Evolutionary conservation across 1,140 invertebrate genomes (phyloP), one percentile per base, ranked within the genome.

Genomic region (Anoplolepis gracilipes): DNA sequence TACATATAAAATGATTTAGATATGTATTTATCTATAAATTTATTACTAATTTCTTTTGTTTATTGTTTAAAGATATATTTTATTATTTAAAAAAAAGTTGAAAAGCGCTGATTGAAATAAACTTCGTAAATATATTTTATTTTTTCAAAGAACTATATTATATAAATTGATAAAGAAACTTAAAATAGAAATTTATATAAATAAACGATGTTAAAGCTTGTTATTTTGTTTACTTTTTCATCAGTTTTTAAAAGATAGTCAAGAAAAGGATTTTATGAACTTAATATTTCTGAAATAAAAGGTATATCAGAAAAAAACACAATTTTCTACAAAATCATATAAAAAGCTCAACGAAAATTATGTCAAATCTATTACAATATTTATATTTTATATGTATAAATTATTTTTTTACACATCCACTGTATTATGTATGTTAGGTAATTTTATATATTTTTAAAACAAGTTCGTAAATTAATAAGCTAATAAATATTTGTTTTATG

Each of bases 31-130:
- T 49, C 16, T 69, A 53, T 42, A 64, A 57, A 72, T 30, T 57
- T 86, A 28, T 49, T 53, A 30, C 46, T 30, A 22, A 72, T 30
- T 39, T 64, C 62, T 46, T 67, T 28, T 69, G 42, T 76, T 62
- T 53, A 82, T 28, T 69, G 42, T 76, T 62, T 53, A 82, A 75
- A 28, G 1, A 49, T 67, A 49, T 67, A 46, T 84, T 76, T 67
- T 16, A 49, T 69, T 22, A 11, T n/a, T 30, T 6, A 55, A 25
- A 84, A n/a, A 30, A 82, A 5, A n/a, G 10, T 73, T 78, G n/a
- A 84, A 79, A 55, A 85, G 0, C 16, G 11, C 76, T 79, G 28
- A 0, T 75, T 72, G 76, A 57, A 22, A 64, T 81, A 4, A 67
- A 65, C 22, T 55, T 33, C 4, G 3, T 36, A 13, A 33, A 65